Evolutionary conservation across 2,113 vertebrate genomes (phyloP).

Genomic region (Lucifuga dentata): DNA sequence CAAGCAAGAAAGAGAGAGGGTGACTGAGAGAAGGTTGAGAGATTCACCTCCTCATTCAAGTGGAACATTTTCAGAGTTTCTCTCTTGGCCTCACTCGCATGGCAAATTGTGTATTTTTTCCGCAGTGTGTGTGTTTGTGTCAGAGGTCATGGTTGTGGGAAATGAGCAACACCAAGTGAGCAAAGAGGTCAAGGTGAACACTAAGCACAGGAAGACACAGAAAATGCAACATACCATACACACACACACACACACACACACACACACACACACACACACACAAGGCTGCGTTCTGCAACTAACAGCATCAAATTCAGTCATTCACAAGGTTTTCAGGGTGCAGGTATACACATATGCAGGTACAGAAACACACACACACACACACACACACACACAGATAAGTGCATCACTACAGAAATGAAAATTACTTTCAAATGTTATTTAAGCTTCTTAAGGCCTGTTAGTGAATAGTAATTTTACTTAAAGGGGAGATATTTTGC

Average conservation of each 20-base stretch:
- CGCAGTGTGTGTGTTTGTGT: constrained; percentile 2
- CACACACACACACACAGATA: too few relatives aligned
- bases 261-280: constrained; percentile 8
- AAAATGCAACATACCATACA: too few relatives aligned
- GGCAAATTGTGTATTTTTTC: constrained; percentile 32
- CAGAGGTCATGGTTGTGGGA: constrained; percentile 56
- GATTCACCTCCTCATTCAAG: constrained; percentile 8
- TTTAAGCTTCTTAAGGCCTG: too few relatives aligned
- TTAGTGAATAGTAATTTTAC: too few relatives aligned
- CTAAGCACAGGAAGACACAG: constrained; percentile 30
- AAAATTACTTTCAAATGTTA: too few relatives aligned
- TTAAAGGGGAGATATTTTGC: too few relatives aligned
- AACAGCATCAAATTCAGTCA: too few relatives aligned
- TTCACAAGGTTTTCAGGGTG: too few relatives aligned
- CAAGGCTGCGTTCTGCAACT: too few relatives aligned
- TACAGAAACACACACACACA: too few relatives aligned
- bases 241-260: neutral
- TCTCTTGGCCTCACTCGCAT: neutral
- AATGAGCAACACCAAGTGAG: constrained; percentile 63
- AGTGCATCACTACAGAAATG: too few relatives aligned
- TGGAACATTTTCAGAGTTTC: constrained; percentile 27
- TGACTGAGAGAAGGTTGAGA: neutral
- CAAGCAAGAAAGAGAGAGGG: neutral
- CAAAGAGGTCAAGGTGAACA: constrained; percentile 68
- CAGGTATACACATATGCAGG: neutral